Evolutionary conservation across 2,888 invertebrate genomes (phyloP).

Genomic region (Tipula lateralis): DNA sequence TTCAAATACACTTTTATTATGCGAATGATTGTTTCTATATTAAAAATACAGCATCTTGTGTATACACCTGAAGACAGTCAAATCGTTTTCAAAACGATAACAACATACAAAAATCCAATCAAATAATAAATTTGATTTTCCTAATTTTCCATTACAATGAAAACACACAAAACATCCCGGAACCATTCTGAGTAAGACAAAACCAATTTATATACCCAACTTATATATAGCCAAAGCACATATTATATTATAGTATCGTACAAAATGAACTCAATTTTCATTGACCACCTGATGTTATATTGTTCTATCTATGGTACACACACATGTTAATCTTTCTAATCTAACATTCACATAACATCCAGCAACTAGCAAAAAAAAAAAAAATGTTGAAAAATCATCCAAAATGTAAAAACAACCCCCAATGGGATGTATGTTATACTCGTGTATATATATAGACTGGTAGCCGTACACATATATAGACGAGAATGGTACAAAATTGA

Average conservation of each 20-base stretch:
- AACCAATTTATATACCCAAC: neutral
- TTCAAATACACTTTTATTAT: too few species aligned
- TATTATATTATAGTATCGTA: neutral
- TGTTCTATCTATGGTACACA: neutral
- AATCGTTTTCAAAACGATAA: too few species aligned
- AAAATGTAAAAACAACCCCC: neutral
- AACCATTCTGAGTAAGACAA: neutral
- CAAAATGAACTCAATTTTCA: neutral
- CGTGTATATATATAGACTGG: neutral
- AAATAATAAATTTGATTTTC: neutral
- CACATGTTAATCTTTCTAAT: constrained; percentile 1
- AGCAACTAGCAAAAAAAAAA: neutral
- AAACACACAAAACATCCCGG: neutral
- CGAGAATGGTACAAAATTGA: neutral
- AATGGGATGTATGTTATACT: neutral
- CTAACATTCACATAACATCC: neutral
- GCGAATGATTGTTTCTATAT: too few species aligned
- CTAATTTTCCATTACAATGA: neutral
- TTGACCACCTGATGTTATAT: neutral
- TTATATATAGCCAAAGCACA: neutral
- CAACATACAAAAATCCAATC: neutral
- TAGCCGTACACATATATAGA: neutral
- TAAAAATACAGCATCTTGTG: too few species aligned
- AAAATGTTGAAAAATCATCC: neutral
- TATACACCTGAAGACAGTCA: too few species aligned